Percentiles rank a stretch among this genome's conserved stretches.
These are phyloP conservation scores for Myoxocephalus aenaeus DNA, from an alignment of 2,797 vertebrate genomes.

Conservation along the genomic window DNA sequence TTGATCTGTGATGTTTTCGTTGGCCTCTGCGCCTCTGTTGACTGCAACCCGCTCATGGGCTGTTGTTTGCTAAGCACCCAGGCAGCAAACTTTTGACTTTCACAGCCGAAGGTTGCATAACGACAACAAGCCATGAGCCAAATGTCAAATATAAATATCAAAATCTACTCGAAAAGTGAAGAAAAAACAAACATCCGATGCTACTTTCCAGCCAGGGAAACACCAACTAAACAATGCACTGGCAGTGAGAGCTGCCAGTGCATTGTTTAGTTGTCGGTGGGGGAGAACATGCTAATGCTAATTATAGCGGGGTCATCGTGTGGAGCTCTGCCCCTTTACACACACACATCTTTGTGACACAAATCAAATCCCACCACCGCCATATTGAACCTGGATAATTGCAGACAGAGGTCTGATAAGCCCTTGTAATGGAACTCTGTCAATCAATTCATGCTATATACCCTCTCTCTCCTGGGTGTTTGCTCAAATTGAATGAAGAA, in stretches of 20 bases:
- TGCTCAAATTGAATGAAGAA: constrained; percentile 90
- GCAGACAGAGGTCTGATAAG: constrained; percentile 85
- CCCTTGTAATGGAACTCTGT: constrained; percentile 93
- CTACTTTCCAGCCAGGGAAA: constrained; percentile 15
- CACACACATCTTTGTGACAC: constrained; percentile 73
- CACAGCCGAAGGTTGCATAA: constrained; percentile 40
- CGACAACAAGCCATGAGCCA: constrained; percentile 34
- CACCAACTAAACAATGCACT: constrained; percentile 30
- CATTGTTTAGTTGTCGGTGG: constrained; percentile 43
- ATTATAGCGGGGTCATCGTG: constrained; percentile 58
- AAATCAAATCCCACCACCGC: constrained; percentile 82
- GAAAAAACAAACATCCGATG: not conserved
- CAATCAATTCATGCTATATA: constrained; percentile 87
- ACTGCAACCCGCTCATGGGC: constrained; percentile 7
- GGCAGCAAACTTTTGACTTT: constrained; percentile 32
- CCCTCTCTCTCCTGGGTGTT: constrained; percentile 86
- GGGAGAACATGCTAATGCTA: constrained; percentile 69
- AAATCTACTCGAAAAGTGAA: constrained; percentile 37
- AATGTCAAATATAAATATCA: constrained; percentile 59
- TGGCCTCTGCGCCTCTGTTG: constrained; percentile 9
- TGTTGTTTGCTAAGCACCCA: constrained; percentile 28
- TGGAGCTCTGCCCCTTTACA: constrained; percentile 57
- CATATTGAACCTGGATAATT: constrained; percentile 89
- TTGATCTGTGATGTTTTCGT: constrained; percentile 15
- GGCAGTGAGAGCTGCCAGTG: constrained; percentile 27